Evolutionary conservation across 2,797 vertebrate genomes (phyloP).

Genomic region (Melanotaenia pygmaea): DNA sequence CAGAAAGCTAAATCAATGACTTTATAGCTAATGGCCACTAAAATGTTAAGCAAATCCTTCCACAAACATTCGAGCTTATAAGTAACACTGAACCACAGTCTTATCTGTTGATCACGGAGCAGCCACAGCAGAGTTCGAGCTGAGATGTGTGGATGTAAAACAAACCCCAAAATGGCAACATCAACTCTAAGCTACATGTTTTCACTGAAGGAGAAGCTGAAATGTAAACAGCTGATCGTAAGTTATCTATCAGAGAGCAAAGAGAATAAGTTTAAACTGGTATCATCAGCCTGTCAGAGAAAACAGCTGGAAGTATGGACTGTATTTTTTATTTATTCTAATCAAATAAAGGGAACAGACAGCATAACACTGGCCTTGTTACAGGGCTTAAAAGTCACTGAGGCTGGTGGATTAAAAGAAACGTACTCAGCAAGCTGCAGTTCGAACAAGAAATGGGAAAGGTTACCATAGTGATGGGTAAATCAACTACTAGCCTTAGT

Average conservation of each 20-base stretch:
- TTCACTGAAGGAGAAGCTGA: constrained; percentile 20
- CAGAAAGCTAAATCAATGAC: neutral
- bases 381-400: neutral
- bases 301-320: neutral
- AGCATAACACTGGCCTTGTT: neutral
- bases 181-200: neutral
- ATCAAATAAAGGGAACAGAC: neutral
- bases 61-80: neutral
- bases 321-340: neutral
- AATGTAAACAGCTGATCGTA: constrained; percentile 9
- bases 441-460: constrained; percentile 30
- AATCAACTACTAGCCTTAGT: constrained; percentile 67
- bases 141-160: constrained; percentile 8
- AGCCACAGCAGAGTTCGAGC: neutral
- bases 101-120: constrained; percentile 6
- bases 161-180: constrained; percentile 1
- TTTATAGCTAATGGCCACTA: neutral
- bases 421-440: constrained; percentile 22
- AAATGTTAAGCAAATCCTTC: constrained; percentile 8
- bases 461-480: constrained; percentile 70
- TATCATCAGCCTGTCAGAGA: neutral
- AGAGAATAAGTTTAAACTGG: neutral
- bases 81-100: constrained; percentile 1
- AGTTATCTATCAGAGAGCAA: neutral
- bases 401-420: neutral